Evolutionary conservation across 2,797 vertebrate species (phyloP).

Genomic region (Sitta carolinensis): DNA sequence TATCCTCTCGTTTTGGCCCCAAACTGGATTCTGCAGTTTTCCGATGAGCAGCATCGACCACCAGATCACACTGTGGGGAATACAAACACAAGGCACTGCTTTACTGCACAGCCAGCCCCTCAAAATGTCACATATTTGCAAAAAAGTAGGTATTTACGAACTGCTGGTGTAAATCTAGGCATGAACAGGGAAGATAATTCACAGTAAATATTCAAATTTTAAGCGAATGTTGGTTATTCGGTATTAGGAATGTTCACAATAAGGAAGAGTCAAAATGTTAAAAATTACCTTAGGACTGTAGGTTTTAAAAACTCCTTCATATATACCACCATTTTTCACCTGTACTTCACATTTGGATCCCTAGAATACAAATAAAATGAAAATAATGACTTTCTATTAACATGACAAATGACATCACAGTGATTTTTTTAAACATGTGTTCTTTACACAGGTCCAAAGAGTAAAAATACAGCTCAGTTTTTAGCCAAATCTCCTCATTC

Average conservation of each 20-base stretch:
- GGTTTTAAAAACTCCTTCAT: conserved; percentile 99
- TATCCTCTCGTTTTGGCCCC: conserved; percentile 94
- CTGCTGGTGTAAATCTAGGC: background rate
- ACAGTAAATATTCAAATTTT: background rate
- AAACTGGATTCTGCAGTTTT: conserved; percentile 87
- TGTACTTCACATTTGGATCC: conserved; percentile 99
- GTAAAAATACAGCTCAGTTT: background rate
- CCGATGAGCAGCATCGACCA: conserved; percentile 95
- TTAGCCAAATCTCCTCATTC: background rate
- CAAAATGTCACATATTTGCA: background rate
- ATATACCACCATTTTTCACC: conserved; percentile 94
- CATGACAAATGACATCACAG: background rate
- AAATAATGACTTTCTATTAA: background rate
- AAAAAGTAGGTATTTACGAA: background rate
- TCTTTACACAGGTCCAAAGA: background rate
- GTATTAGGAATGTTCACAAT: background rate
- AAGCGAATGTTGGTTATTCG: background rate
- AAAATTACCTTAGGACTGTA: conserved; percentile 95
- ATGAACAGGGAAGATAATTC: background rate
- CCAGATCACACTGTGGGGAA: conserved; percentile 89
- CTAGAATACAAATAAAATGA: conserved; percentile 72
- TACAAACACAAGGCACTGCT: conserved; percentile 12
- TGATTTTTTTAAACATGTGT: background rate
- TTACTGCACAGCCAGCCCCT: background rate
- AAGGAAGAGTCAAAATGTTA: background rate